Conservation (phyloP, 2,797 vertebrate species). For the Spondyliosoma cantharus region DNA sequence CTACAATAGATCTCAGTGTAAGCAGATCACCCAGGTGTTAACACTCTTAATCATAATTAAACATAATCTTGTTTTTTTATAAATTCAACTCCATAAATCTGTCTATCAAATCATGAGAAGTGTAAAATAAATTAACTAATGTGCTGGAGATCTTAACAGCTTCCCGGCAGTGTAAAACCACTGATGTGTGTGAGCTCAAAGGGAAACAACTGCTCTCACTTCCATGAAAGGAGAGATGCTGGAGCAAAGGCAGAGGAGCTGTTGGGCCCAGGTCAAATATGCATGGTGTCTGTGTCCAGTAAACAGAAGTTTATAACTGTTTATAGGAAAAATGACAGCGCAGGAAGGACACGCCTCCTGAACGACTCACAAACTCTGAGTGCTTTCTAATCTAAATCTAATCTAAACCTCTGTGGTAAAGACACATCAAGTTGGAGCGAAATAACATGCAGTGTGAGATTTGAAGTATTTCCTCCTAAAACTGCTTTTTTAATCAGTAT, state of each 20-base stretch:
- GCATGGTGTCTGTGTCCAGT: not conserved
- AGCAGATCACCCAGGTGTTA: slow-evolving; percentile 2
- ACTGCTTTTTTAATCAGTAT: not conserved
- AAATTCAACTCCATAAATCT: not conserved
- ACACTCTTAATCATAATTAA: not conserved
- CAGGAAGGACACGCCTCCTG: not conserved
- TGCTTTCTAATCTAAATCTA: not conserved
- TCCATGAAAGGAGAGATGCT: slow-evolving; percentile 52
- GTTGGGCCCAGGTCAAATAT: slow-evolving; percentile 34
- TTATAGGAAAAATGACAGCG: not conserved
- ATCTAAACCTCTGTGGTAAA: not conserved
- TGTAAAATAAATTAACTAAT: not conserved
- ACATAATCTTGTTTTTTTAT: not conserved
- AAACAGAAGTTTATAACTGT: slow-evolving; percentile 35
- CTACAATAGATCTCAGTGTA: not conserved
- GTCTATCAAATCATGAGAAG: not conserved
- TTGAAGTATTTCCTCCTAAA: not conserved
- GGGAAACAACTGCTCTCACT: slow-evolving; percentile 7
- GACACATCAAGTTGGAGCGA: no score
- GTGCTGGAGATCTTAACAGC: not conserved
- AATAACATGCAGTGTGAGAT: not conserved
- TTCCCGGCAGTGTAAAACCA: not conserved
- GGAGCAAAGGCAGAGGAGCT: not conserved
- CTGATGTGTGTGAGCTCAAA: not conserved
- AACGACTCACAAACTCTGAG: not conserved